phyloP scores from a whole-genome alignment of 2,888 invertebrate genomes.

The Scrobipalpa atriplicella region DNA sequence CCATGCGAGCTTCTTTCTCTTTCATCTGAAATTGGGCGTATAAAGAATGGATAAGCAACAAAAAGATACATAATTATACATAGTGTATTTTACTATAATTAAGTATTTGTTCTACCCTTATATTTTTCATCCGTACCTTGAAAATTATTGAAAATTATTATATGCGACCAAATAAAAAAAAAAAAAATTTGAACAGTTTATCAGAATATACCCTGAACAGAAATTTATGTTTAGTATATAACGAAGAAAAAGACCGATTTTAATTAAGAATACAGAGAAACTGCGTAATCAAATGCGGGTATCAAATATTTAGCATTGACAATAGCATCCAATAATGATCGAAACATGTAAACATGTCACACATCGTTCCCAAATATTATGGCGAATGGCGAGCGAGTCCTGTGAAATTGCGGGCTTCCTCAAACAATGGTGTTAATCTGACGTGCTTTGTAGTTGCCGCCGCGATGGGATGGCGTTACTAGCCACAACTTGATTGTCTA shows the following conservation, averaged over 20 bases:
- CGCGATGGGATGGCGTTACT: slow-evolving; percentile 24
- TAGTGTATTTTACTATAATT: no score
- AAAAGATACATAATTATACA: neutral
- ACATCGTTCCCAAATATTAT: slow-evolving; percentile 40
- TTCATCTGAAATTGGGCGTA: slow-evolving; percentile 15
- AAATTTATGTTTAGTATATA: no score
- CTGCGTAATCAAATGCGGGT: neutral
- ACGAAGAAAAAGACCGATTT: no score
- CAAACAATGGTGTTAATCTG: slow-evolving; percentile 54
- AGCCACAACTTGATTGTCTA: neutral
- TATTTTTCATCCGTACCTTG: no score
- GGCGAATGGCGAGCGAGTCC: slow-evolving; percentile 35
- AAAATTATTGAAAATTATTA: no score
- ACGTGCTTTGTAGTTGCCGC: slow-evolving; percentile 45
- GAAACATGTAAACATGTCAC: slow-evolving; percentile 26
- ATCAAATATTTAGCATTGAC: neutral
- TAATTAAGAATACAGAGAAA: no score
- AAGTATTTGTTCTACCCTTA: no score
- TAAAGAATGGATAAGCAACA: neutral
- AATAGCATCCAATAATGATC: slow-evolving; percentile 27
- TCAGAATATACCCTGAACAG: no score
- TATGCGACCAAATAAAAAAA: no score
- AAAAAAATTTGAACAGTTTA: no score
- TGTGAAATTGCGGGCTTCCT: slow-evolving; percentile 45
- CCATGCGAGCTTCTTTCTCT: slow-evolving; percentile 6